Conservation (phyloP, 2,113 vertebrate genomes). For the Illadopsis cleaveri region DNA sequence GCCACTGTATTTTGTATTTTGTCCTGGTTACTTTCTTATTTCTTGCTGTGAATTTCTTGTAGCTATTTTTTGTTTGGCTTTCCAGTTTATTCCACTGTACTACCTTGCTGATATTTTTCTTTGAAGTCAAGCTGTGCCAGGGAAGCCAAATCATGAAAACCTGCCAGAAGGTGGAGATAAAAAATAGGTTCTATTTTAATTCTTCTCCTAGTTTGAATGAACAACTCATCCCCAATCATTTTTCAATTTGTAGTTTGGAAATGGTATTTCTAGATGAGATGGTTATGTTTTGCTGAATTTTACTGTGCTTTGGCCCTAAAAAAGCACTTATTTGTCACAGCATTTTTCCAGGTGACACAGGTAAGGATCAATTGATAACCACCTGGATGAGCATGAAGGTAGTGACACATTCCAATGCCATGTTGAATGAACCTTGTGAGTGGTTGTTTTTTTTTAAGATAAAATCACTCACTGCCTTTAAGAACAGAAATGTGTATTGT, state of each 20-base stretch:
- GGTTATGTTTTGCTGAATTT: background rate
- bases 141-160: background rate
- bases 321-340: background rate
- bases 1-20: background rate
- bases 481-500: background rate
- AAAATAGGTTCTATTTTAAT: background rate
- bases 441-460: background rate
- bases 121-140: background rate
- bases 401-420: background rate
- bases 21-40: background rate
- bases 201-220: background rate
- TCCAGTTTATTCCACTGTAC: background rate
- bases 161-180: slow-evolving; percentile 7
- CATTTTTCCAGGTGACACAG: background rate
- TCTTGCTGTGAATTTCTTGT: background rate
- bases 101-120: background rate
- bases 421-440: background rate
- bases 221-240: background rate
- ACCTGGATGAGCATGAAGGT: background rate
- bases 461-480: background rate
- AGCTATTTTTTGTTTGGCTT: background rate
- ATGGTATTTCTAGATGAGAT: background rate
- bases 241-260: background rate
- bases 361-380: background rate
- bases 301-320: background rate